These are phyloP conservation scores for Mormoops blainvillei DNA, from an alignment of 2,113 vertebrate genomes.

Conservation along the genomic window DNA sequence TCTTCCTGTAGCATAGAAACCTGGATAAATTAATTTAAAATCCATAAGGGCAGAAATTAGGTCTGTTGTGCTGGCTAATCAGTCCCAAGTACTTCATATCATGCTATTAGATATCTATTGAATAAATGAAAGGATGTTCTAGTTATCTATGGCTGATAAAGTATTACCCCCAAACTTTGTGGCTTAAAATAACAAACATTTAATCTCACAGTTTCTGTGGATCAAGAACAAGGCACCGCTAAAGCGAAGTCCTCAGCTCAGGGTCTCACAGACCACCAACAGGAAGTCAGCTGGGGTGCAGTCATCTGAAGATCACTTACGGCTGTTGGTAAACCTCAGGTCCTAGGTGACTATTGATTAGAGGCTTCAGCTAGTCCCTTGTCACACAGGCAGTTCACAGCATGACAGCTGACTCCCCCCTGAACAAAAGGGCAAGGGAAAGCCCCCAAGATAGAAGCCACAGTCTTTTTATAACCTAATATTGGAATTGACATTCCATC, in stretches of 20 bases:
- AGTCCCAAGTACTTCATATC: not conserved
- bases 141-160: not conserved
- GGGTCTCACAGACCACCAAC: not conserved
- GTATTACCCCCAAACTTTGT: not conserved
- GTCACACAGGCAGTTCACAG: not conserved
- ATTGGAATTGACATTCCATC: not conserved
- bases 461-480: not conserved
- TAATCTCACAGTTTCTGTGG: not conserved
- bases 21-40: conserved; percentile 43
- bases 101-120: not conserved
- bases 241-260: not conserved
- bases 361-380: not conserved
- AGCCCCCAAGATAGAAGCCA: not conserved
- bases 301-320: not conserved
- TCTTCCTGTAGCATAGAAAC: not conserved
- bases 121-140: not conserved
- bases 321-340: not conserved
- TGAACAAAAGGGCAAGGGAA: not conserved
- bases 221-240: not conserved
- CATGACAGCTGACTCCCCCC: not conserved
- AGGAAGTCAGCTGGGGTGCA: not conserved
- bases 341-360: not conserved
- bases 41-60: not conserved
- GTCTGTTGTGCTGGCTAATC: not conserved
- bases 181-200: not conserved